Base-by-base conservation (phyloP, 92 coral and sea anemone species). In the Desmophyllum pertusum region DNA sequence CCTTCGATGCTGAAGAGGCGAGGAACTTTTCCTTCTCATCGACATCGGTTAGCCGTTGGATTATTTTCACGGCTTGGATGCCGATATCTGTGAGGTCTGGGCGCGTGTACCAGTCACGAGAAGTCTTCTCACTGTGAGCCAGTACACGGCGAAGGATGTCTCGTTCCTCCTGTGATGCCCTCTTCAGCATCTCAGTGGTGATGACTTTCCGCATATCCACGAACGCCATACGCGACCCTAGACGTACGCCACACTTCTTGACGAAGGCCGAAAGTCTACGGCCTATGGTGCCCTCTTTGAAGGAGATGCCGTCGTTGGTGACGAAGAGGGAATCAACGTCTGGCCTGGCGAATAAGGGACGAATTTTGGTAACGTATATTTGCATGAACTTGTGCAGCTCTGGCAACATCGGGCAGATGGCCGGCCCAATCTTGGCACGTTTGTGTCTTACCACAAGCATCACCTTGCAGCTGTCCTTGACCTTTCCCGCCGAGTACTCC, bases 11-110 rank as follows among this genome's bases (percentile, higher is more conserved):
- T n/a, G n/a, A n/a, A n/a, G n/a, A n/a, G n/a, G n/a, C n/a, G n/a
- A n/a, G n/a, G n/a, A n/a, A n/a, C n/a, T n/a, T n/a, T n/a, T n/a
- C n/a, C n/a, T n/a, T n/a, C n/a, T n/a, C n/a, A n/a, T n/a, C n/a
- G n/a, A n/a, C n/a, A n/a, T n/a, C n/a, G n/a, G n/a, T n/a, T n/a
- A n/a, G n/a, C n/a, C n/a, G n/a, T n/a, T n/a, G n/a, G n/a, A n/a
- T n/a, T n/a, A n/a, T n/a, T n/a, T n/a, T n/a, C n/a, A n/a, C n/a
- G n/a, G n/a, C n/a, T n/a, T n/a, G n/a, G n/a, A n/a, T n/a, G n/a
- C n/a, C n/a, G n/a, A n/a, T n/a, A n/a, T n/a, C n/a, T n/a, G 80
- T 76, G 0, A 76, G 80, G 9, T 76, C 30, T 5, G 80, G 23
- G 5, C 80, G 10, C 15, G 43, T 27, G 30, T 76, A 76, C 17